Conservation (phyloP, 2,888 invertebrate genomes). For the Microplitis manilae region DNA sequence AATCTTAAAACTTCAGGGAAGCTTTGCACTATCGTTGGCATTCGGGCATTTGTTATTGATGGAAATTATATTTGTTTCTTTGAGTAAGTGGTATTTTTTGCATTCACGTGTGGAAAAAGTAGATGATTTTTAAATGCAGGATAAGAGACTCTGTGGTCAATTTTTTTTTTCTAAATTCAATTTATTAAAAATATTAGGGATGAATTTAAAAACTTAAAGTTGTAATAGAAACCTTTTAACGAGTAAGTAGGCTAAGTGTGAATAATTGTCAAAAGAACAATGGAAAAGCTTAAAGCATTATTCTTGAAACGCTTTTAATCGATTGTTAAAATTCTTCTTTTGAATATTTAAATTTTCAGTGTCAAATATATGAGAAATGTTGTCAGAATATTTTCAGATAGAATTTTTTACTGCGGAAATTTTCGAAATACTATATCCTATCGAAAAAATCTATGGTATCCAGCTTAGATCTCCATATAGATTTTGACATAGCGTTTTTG, state of each 20-base stretch:
- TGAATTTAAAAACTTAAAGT: no score
- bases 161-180: background rate
- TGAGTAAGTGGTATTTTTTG: background rate
- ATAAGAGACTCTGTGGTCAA: background rate
- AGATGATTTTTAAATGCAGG: background rate
- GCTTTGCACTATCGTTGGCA: constrained; percentile 4
- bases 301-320: background rate
- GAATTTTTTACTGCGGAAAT: no score
- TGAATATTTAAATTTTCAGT: no score
- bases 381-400: no score
- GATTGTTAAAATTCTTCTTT: background rate
- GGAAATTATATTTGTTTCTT: background rate
- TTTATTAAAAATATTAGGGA: no score
- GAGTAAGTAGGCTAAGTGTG: background rate
- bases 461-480: no score
- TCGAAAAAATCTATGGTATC: no score
- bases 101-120: background rate
- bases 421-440: no score
- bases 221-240: background rate
- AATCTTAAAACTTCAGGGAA: background rate
- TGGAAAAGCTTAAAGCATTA: background rate
- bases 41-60: constrained; percentile 2
- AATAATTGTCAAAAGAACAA: background rate
- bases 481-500: no score
- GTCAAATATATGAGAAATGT: no score